Evolutionary conservation across 1,140 invertebrate species (phyloP).

Genomic region (Probaryconus sp.): DNA sequence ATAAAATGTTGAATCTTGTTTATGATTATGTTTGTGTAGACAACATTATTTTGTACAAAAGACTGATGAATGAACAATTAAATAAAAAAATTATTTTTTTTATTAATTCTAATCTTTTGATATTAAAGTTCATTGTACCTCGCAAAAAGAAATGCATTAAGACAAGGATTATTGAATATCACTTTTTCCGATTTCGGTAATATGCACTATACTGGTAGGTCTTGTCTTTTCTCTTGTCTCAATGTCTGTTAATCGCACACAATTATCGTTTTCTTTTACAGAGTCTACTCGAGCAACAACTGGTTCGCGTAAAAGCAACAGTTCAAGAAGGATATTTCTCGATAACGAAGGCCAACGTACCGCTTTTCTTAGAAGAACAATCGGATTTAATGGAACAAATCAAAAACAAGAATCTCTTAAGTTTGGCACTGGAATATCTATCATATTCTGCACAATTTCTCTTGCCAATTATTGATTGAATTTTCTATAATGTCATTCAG

Average conservation of each 20-base stretch:
- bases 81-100: too few relatives aligned
- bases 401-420: too few relatives aligned
- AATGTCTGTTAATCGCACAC: slow-evolving; percentile 25
- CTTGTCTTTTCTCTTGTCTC: neutral
- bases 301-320: slow-evolving; percentile 1
- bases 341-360: slow-evolving; percentile 11
- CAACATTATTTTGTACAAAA: too few relatives aligned
- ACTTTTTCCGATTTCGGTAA: neutral
- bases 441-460: slow-evolving; percentile 1
- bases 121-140: too few relatives aligned
- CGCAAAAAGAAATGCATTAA: too few relatives aligned
- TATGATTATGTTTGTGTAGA: too few relatives aligned
- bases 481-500: too few relatives aligned
- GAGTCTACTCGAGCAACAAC: slow-evolving; percentile 7
- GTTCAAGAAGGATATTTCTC: slow-evolving; percentile 10
- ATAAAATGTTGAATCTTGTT: too few relatives aligned
- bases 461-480: too few relatives aligned
- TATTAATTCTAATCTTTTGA: too few relatives aligned
- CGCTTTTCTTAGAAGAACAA: slow-evolving; percentile 28
- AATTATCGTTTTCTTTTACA: slow-evolving; percentile 35
- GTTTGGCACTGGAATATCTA: neutral
- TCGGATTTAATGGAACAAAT: slow-evolving; percentile 36
- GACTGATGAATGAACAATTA: too few relatives aligned
- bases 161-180: neutral
- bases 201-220: neutral